Base-by-base conservation (phyloP, 2,797 vertebrate genomes). In the Neosilurus hyrtlii region DNA sequence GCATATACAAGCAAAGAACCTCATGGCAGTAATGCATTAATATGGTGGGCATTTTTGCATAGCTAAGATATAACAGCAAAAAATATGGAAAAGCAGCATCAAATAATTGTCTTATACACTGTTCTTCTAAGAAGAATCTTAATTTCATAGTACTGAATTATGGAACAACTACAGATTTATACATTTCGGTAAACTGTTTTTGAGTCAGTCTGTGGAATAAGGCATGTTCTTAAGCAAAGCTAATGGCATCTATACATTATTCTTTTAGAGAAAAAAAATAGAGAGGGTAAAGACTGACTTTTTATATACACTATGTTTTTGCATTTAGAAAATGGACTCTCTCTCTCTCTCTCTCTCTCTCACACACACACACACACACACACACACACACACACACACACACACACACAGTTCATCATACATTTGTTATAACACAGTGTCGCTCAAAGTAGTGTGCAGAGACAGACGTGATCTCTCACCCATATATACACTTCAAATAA, bases 51-150 rank as follows among this genome's bases (percentile, higher is more conserved):
- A 16, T 61, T 43, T 54, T 52, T 81, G 79, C 79, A 85, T 71
- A 77, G 83, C 83, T 81, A 63, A 57, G 49, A 54, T 57, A 85
- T 43, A 56, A 54, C 8, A 81, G 37, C 68, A n/a, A 37, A 22
- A 70, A 76, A 54, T 6, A 80, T 11, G n/a, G 15, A 61, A 30
- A 56, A 22, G 49, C 8, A n/a, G 37, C 12, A 35, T 37, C 20
- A 43, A 59, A 22, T 43, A 62, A 70, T 52, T 24, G 83, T 22
- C 43, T 65, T 57, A 22, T 84, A 84, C 70, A 84, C 78, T 84
- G 79, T 81, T 81, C 26, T 70, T 59, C 54, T 57, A 73, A 16
- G 52, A 76, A 68, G 73, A 68, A 75, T 76, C 35, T 1, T 12
- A n/a, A 15, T 51, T 63, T 62, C 24, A 63, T 14, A 52, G 54